Percentiles rank a stretch among this genome's conserved stretches.
Conservation (phyloP, 2,888 invertebrate species). For the Elegia similella region DNA sequence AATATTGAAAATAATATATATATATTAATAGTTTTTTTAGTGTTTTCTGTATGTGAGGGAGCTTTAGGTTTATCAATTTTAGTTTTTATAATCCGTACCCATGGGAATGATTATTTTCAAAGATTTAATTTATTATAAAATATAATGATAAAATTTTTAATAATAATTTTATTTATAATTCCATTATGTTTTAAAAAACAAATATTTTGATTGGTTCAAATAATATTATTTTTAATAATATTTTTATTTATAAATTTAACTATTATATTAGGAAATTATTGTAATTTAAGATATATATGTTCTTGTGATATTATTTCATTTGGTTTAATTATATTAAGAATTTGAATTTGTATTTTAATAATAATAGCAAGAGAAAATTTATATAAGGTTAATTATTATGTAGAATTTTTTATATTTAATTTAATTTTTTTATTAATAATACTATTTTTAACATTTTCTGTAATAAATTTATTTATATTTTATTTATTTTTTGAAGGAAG, state of each 20-base stretch:
- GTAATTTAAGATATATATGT: constrained; percentile 64
- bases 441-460: constrained; percentile 81
- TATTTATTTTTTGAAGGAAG: constrained; percentile 87
- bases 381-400: constrained; percentile 65
- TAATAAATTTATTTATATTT: constrained; percentile 83
- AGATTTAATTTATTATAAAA: constrained; percentile 76
- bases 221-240: constrained; percentile 71
- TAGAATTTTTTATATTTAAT: constrained; percentile 76
- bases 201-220: constrained; percentile 79
- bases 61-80: constrained; percentile 84
- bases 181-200: constrained; percentile 74
- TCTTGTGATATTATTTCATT: constrained; percentile 76
- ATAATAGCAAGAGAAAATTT: constrained; percentile 79
- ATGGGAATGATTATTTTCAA: constrained; percentile 85
- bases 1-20: constrained; percentile 71
- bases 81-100: constrained; percentile 82
- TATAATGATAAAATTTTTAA: constrained; percentile 79
- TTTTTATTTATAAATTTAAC: constrained; percentile 71
- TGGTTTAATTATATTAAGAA: constrained; percentile 79
- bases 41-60: constrained; percentile 84
- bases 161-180: constrained; percentile 71
- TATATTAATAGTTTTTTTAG: constrained; percentile 83
- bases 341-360: constrained; percentile 83
- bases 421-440: constrained; percentile 76
- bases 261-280: constrained; percentile 53